A percentile compares a stretch with the other conserved stretches of the same genome.
Evolutionary conservation across 2,888 invertebrate species (phyloP).

Genomic region (Sarcophaga subvicina): DNA sequence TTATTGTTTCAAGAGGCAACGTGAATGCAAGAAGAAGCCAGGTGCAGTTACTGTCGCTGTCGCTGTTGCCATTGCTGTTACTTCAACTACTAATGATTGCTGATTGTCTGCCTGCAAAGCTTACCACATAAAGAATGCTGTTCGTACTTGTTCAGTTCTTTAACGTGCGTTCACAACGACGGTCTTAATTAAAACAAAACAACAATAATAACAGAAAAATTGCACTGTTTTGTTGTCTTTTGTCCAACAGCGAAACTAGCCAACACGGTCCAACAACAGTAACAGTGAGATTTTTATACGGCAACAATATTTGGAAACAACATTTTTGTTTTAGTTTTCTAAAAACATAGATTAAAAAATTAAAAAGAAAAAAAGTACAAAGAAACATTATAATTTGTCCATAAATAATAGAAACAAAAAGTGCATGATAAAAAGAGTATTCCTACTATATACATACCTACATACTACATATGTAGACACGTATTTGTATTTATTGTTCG

Average conservation of each 20-base stretch:
- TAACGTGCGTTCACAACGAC: constrained; percentile 62
- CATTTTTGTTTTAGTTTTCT: no score
- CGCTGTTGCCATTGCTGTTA: constrained; percentile 10
- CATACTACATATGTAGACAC: not conserved
- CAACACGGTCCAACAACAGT: not conserved
- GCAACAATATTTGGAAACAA: not conserved
- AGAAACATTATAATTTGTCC: not conserved
- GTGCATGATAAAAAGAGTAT: not conserved
- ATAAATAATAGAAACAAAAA: not conserved
- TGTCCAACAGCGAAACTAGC: constrained; percentile 3
- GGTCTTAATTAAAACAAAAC: constrained; percentile 54
- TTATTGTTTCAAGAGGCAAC: constrained; percentile 52
- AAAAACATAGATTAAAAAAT: not conserved
- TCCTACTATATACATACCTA: not conserved
- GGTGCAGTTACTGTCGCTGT: constrained; percentile 52
- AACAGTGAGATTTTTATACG: constrained; percentile 61
- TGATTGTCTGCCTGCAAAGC: constrained; percentile 25
- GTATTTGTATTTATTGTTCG: constrained; percentile 21
- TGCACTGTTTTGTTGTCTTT: constrained; percentile 51
- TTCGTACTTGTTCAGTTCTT: constrained; percentile 63
- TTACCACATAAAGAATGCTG: constrained; percentile 64
- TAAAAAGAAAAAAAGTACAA: not conserved
- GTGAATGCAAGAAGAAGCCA: constrained; percentile 56
- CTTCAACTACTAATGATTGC: constrained; percentile 26
- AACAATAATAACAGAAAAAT: constrained; percentile 45